Evolutionary conservation across 2,888 invertebrate species (phyloP), one percentile per base, ranked within the genome.

Genomic region (Callosobruchus maculatus): DNA sequence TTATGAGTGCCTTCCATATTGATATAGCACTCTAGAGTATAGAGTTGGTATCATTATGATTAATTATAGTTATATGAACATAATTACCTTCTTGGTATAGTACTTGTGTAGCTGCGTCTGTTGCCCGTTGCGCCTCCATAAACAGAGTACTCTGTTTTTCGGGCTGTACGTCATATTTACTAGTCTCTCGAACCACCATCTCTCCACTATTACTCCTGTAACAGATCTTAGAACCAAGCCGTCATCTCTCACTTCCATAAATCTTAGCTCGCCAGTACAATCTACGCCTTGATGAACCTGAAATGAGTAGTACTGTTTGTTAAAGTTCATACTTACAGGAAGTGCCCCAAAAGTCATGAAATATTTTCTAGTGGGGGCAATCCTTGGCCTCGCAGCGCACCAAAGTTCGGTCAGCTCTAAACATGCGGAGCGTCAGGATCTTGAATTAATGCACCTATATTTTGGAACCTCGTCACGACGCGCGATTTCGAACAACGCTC

Each of bases 141-240:
- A 91, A 88, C 99, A 99, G 78, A 99, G 89, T 13, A 99, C 95
- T 88, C 96, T 95, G 83, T 97, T 99, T 88, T 99, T 99, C 0
- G 99, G 99, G 81, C 98, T 98, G 87, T 97, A 99, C 0, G 99
- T 99, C 98, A 99, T 99, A 86, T 99, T 99, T 73, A 99, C 98
- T 73, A 99, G 89, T 73, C 98, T 90, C 86, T 99, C 99, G 88
- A 96, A 99, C 99, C 99, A 99, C 99, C 99, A 99, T 69, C 98
- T 90, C 83, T 97, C 96, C 68, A 95, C 92, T 87, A 97, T 96
- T 0, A 95, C 94, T 22, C 97, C 97, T 87, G 92, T 92, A 1
- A 93, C 92, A 0, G 95, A 94, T 76, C 96, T 90, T 79, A 97
- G 88, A 13, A 96, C 94, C 72, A 97, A 89, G 0, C 97, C 98